These are phyloP conservation scores for Psittacula derbiana DNA, from an alignment of 2,797 vertebrate species.

Conservation along the genomic window DNA sequence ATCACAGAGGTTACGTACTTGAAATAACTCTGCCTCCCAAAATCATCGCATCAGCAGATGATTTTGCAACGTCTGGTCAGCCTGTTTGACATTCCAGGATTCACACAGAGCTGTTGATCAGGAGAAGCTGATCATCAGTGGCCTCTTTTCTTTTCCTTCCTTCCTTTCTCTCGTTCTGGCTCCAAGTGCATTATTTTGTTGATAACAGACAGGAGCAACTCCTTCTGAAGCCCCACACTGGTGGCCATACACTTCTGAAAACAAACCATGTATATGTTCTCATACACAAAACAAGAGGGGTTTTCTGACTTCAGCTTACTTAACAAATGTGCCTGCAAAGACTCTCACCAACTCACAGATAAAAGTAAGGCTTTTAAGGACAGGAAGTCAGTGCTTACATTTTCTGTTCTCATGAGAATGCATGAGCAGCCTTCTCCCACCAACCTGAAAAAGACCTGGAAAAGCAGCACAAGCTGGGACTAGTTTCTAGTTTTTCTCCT, in stretches of 20 bases:
- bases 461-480: neutral
- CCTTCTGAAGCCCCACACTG: fast-evolving
- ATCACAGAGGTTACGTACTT: neutral
- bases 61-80: neutral
- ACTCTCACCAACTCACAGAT: neutral
- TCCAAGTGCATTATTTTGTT: neutral
- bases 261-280: neutral
- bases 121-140: neutral
- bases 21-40: slow-evolving; percentile 28
- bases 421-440: neutral
- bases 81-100: neutral
- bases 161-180: neutral
- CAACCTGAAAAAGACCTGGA: neutral
- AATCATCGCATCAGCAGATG: slow-evolving; percentile 6
- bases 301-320: neutral
- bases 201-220: neutral
- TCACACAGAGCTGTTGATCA: neutral
- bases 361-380: neutral
- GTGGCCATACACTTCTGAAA: fast-evolving
- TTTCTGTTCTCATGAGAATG: neutral
- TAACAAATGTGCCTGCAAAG: neutral
- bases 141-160: neutral
- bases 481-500: neutral
- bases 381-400: neutral
- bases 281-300: neutral